phyloP scores from a whole-genome alignment of 2,113 vertebrate genomes.

The Casuarius casuarius region DNA sequence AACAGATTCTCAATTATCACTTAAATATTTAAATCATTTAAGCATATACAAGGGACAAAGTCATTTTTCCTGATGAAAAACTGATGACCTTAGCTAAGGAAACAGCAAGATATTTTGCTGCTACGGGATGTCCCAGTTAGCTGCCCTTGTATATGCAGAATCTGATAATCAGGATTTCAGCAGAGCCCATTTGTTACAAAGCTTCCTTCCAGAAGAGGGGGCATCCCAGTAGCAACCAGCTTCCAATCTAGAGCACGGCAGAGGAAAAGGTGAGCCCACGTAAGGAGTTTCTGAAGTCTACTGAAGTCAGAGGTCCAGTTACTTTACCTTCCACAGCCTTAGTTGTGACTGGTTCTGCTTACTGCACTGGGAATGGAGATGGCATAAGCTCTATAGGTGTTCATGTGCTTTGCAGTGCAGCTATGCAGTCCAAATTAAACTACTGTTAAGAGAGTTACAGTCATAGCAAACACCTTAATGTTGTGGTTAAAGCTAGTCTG shows the following conservation, averaged over 20 bases:
- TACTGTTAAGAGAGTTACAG: neutral
- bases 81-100: neutral
- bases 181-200: neutral
- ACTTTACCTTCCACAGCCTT: neutral
- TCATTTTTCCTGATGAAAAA: neutral
- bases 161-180: fast-evolving
- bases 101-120: neutral
- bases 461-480: neutral
- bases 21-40: neutral
- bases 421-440: neutral
- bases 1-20: neutral
- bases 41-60: neutral
- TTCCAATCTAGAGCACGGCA: neutral
- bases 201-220: neutral
- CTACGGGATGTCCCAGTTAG: neutral
- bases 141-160: fast-evolving
- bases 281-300: neutral
- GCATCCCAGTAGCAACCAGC: neutral
- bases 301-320: neutral
- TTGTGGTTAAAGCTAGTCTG: neutral
- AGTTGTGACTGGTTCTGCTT: neutral
- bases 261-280: neutral
- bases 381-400: neutral
- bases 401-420: neutral
- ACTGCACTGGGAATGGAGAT: fast-evolving